Conservation (phyloP, 2,797 vertebrate species). For the Danionella dracula region DNA sequence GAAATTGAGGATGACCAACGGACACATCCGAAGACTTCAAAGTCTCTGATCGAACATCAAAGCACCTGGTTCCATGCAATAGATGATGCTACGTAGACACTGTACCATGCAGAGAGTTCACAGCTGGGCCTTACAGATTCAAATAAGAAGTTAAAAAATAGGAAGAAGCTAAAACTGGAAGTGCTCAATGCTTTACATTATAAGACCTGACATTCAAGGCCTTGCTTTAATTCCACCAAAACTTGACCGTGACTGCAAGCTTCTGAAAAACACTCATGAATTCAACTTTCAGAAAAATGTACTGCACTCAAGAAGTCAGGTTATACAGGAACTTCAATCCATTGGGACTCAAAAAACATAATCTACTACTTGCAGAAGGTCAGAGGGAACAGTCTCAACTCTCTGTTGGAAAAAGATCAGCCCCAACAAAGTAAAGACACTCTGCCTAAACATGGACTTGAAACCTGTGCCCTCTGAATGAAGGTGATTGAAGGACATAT, state of each 20-base stretch:
- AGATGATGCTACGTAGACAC: background rate
- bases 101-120: conserved; percentile 4
- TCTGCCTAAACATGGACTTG: too few species aligned
- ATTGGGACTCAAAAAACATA: too few species aligned
- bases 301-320: too few species aligned
- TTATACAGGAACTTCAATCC: too few species aligned
- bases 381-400: too few species aligned
- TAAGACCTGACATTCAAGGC: background rate
- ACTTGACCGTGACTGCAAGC: background rate
- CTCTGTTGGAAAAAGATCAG: too few species aligned
- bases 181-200: background rate
- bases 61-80: background rate
- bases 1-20: conserved; percentile 28
- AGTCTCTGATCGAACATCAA: conserved; percentile 20
- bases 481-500: too few species aligned
- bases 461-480: too few species aligned
- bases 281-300: background rate
- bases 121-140: background rate
- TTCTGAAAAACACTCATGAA: background rate
- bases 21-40: conserved; percentile 1
- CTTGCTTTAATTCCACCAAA: too few species aligned
- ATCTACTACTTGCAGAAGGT: too few species aligned
- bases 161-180: background rate
- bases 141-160: background rate
- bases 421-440: too few species aligned